These are phyloP conservation scores for Cyprinodon diabolis DNA, from an alignment of 2,797 vertebrate genomes.

Conservation along the genomic window DNA sequence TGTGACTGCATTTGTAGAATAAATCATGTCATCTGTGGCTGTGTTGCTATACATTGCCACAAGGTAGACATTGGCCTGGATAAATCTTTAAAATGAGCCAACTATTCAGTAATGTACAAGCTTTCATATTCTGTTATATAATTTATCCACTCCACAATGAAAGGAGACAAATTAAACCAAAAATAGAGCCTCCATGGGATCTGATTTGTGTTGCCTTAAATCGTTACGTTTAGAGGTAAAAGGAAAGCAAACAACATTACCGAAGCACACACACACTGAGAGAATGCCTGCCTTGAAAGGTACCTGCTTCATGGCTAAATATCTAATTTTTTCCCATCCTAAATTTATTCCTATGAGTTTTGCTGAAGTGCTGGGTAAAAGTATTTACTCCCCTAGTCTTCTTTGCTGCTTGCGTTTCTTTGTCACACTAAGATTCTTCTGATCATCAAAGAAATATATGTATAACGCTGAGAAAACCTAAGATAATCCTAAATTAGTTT, in stretches of 20 bases:
- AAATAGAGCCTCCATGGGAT: slow-evolving; percentile 48
- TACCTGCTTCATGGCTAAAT: slow-evolving; percentile 13
- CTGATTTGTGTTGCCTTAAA: slow-evolving; percentile 53
- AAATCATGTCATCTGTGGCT: slow-evolving; percentile 58
- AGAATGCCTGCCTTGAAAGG: slow-evolving; percentile 43
- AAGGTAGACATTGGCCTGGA: slow-evolving; percentile 61
- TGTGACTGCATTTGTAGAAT: slow-evolving; percentile 45
- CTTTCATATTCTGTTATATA: slow-evolving; percentile 59
- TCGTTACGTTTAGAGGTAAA: slow-evolving; percentile 32
- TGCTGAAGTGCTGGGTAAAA: neutral
- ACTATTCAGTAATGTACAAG: slow-evolving; percentile 65
- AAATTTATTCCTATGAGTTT: slow-evolving; percentile 30
- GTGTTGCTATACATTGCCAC: slow-evolving; percentile 47
- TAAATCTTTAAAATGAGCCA: slow-evolving; percentile 65
- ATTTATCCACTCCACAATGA: slow-evolving; percentile 48
- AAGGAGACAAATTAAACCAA: slow-evolving; percentile 36
- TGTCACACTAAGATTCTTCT: neutral
- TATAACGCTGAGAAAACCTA: neutral
- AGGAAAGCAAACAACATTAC: slow-evolving; percentile 48
- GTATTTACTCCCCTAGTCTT: neutral
- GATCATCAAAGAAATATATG: neutral
- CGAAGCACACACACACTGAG: slow-evolving; percentile 16
- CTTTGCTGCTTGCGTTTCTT: neutral
- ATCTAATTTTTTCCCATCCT: slow-evolving; percentile 18
- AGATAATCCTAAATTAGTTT: neutral